phyloP scores from a whole-genome alignment of 1,140 invertebrate species.

The Marisa cornuarietis region DNA sequence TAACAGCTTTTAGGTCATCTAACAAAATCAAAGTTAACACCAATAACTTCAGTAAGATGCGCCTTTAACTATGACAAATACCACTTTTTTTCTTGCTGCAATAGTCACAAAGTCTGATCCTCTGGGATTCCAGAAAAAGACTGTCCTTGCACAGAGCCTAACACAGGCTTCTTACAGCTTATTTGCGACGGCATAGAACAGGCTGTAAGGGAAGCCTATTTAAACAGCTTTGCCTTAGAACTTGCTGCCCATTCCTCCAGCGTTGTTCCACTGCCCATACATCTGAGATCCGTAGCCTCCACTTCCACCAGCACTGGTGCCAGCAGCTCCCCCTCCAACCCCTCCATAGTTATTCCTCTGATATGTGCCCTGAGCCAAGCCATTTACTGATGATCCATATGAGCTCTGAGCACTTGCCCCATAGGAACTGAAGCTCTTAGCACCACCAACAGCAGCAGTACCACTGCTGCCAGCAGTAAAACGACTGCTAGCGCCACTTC shows the following conservation, averaged over 20 bases:
- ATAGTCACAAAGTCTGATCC: too few relatives aligned
- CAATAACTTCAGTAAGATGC: too few relatives aligned
- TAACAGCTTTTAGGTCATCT: too few relatives aligned
- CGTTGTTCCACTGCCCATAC: not conserved
- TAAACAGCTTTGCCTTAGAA: not conserved
- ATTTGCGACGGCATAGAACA: too few relatives aligned
- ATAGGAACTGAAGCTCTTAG: conserved; percentile 12
- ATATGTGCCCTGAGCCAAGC: not conserved
- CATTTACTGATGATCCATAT: conserved; percentile 5
- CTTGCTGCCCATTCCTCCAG: not conserved
- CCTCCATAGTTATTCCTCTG: not conserved
- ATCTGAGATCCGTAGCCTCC: not conserved
- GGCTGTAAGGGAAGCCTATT: not conserved
- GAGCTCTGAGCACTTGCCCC: not conserved
- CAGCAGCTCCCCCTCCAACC: too few relatives aligned
- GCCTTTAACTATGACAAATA: too few relatives aligned
- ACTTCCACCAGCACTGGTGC: not conserved
- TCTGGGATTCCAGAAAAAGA: not conserved
- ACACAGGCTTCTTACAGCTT: not conserved
- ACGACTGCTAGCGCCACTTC: conserved; percentile 19
- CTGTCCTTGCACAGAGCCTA: not conserved
- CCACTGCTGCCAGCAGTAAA: not conserved
- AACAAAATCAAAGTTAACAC: too few relatives aligned
- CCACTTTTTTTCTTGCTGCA: too few relatives aligned
- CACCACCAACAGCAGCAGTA: conserved; percentile 21